Base-by-base conservation (phyloP, 1,140 invertebrate species). In the Archivesica marissinica region DNA sequence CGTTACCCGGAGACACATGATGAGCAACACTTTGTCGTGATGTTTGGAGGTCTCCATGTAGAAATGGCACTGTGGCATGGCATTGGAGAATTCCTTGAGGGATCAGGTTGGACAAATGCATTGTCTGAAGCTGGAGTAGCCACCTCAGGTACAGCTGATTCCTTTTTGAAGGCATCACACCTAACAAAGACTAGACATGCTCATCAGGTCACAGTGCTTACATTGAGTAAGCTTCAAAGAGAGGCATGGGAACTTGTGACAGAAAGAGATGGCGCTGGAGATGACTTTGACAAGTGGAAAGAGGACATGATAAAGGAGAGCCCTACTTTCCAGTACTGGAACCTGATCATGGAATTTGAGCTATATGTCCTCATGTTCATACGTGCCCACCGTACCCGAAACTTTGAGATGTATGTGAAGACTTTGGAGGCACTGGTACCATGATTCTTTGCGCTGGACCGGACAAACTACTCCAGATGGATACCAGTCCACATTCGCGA, bases 31-130 rank as follows among this genome's bases (percentile, higher is more conserved):
- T 78, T 78, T 76, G 83, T 89, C 38, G 44, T 83, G 20, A 83
- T 87, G 75, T 64, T 88, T 59, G 82, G 76, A 25, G 72, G 64
- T 11, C 41, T 89, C 23, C 59, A 79, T 38, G 70, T 38, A 39
- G 72, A 87, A 61, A 77, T 87, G 59, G 38, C 86, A 52, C 33
- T 28, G 1, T 72, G 59, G 15, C 56, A 50, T 17, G 20, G 28
- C 28, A 28, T 89, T 66, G 89, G 86, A 38, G 56, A 68, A 38
- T 44, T 84, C 11, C 61, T 91, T 15, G 61, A 91, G 35, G 88
- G 52, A 17, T 86, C 66, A 86, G 88, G 85, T 30, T 91, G 91
- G 77, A 85, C 84, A 23, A 66, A 61, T 61, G 23, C 72, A 13
- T 20, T 80, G 13, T 47, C 41, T 41, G 44, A 77, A 41, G 75